Percentiles rank a stretch among this genome's conserved stretches.
Evolutionary conservation across 64 coral and sea anemone genomes (phyloP).

Genomic region (Actinia tenebrosa): DNA sequence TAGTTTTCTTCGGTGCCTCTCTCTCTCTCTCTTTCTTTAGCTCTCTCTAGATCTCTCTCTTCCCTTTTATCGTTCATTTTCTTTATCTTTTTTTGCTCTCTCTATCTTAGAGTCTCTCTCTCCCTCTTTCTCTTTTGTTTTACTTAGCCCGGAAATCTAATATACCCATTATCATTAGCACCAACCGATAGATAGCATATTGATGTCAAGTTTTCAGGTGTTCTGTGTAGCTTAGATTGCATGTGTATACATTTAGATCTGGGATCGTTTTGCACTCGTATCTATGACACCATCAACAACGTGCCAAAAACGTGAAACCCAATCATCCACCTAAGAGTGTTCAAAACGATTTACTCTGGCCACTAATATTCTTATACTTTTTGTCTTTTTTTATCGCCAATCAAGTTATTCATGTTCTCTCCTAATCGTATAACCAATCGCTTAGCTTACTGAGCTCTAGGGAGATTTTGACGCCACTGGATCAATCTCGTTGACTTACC

Average conservation of each 20-base stretch:
- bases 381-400: slow-evolving; percentile 4
- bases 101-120: too few species aligned
- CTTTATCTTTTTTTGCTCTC: too few species aligned
- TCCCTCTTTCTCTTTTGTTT: not conserved
- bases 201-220: not conserved
- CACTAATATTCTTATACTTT: not conserved
- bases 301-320: not conserved
- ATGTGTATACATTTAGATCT: not conserved
- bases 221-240: not conserved
- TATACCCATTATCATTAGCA: not conserved
- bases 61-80: too few species aligned
- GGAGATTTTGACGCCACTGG: not conserved
- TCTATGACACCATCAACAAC: not conserved
- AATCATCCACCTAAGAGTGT: not conserved
- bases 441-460: not conserved
- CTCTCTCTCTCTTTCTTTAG: too few species aligned
- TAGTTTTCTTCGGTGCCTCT: too few species aligned
- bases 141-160: not conserved
- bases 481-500: not conserved
- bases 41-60: too few species aligned
- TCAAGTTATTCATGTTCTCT: not conserved
- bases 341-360: not conserved
- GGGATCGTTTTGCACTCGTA: not conserved
- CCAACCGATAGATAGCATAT: not conserved
- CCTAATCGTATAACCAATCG: not conserved